Conservation (phyloP, 2,888 invertebrate genomes). For the Andrena dorsata region DNA sequence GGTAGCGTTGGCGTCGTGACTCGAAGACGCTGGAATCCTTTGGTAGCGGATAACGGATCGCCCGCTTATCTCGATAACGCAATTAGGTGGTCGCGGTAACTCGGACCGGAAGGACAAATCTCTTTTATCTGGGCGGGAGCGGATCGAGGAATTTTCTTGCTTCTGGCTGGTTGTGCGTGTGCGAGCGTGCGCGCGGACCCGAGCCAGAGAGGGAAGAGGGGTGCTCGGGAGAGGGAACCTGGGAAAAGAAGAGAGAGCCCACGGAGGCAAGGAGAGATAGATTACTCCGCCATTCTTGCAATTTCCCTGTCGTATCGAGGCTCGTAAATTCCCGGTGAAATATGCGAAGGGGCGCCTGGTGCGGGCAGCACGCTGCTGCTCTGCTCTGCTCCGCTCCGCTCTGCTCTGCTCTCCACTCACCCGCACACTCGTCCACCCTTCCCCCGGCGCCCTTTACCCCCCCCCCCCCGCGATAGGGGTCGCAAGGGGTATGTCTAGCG, state of each 20-base stretch:
- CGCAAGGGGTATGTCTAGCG: conserved; percentile 81
- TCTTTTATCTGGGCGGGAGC: conserved; percentile 78
- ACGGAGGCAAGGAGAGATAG: conserved; percentile 88
- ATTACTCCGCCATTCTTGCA: conserved; percentile 96
- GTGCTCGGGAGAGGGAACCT: conserved; percentile 77
- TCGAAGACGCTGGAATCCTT: conserved; percentile 35
- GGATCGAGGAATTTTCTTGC: conserved; percentile 78
- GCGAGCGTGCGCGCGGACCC: conserved; percentile 52
- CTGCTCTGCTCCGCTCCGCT: conserved; percentile 69
- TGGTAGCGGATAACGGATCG: conserved; percentile 71
- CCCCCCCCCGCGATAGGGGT: conserved; percentile 79
- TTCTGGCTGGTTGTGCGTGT: conserved; percentile 33
- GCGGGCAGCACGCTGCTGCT: conserved; percentile 85
- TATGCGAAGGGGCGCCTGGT: conserved; percentile 88
- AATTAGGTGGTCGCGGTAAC: conserved; percentile 80
- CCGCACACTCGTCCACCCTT: conserved; percentile 76
- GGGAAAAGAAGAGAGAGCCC: conserved; percentile 79
- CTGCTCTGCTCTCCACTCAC: conserved; percentile 78
- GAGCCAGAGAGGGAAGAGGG: conserved; percentile 66
- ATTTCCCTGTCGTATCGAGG: conserved; percentile 97
- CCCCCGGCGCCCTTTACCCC: conserved; percentile 74
- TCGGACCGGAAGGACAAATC: conserved; percentile 81
- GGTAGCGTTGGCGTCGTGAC: conserved; percentile 6
- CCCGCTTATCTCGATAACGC: conserved; percentile 81
- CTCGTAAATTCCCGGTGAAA: conserved; percentile 94